Percentiles rank a stretch among this genome's conserved stretches.
Evolutionary conservation across 1,140 invertebrate genomes (phyloP).

Genomic region (Eurosta solidaginis): DNA sequence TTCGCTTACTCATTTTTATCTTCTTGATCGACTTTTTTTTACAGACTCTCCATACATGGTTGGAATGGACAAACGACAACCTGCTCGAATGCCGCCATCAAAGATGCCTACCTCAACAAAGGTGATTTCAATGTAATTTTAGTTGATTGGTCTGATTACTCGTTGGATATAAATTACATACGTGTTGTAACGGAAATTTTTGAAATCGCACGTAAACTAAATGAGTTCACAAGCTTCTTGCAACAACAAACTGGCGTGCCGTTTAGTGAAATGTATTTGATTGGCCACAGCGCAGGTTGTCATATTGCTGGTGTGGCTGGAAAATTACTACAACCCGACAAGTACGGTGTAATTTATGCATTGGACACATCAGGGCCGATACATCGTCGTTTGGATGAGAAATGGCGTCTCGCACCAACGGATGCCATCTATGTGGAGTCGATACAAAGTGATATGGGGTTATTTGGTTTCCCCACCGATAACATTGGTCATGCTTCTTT

Average conservation of each 20-base stretch:
- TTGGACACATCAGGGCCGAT: conserved; percentile 62
- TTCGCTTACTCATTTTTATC: background rate
- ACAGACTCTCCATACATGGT: conserved; percentile 37
- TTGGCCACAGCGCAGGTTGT: conserved; percentile 61
- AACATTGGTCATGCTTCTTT: conserved; percentile 65
- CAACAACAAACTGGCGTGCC: conserved; percentile 39
- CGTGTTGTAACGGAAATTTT: conserved; percentile 33
- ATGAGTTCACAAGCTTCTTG: conserved; percentile 51
- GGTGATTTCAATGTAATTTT: conserved; percentile 63
- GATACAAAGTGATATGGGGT: conserved; percentile 69
- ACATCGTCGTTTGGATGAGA: conserved; percentile 41
- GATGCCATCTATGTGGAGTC: conserved; percentile 69
- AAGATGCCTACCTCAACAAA: conserved; percentile 37
- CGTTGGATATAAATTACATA: conserved; percentile 39
- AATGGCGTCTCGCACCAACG: conserved; percentile 60
- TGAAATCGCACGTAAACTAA: conserved; percentile 38
- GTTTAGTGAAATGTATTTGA: conserved; percentile 45
- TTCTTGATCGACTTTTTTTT: background rate
- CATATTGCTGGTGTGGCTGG: conserved; percentile 58
- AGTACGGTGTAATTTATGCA: conserved; percentile 50
- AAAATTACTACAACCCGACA: conserved; percentile 40
- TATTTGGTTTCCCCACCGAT: conserved; percentile 60
- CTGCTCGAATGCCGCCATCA: conserved; percentile 38
- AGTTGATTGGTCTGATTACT: conserved; percentile 62
- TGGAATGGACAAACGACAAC: conserved; percentile 37